Base-by-base conservation (phyloP, 2,797 vertebrate genomes). In the Microctenopoma stevenorrisi region DNA sequence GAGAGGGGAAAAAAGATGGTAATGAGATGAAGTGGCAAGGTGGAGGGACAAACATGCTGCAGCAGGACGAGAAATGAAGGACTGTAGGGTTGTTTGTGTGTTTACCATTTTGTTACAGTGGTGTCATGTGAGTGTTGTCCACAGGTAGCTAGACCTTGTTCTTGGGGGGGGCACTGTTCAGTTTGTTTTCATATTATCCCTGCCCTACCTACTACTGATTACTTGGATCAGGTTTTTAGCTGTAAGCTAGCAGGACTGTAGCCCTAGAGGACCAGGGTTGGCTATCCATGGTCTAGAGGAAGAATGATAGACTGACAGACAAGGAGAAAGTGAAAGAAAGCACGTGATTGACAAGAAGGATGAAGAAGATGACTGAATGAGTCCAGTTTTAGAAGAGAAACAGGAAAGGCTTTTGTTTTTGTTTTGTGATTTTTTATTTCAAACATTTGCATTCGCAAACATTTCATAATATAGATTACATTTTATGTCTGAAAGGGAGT, bases 11-110 rank as follows among this genome's bases (percentile, higher is more conserved):
- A 71, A 48, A 30, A 72, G 50, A 76, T 52, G 64, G 16, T 68
- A 72, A 84, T 71, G 74, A 76, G 64, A 68, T 74, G 67, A 64
- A 78, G 63, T 53, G 48, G 65, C 30, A 22, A 66, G 78, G 62
- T 22, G 61, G 18, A 68, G 54, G 26, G 49, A 40, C 16, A 4
- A 51, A 54, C 35, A 26, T 25, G 42, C 16, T 1, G 25, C 25
- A 30, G 25, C 33, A 59, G 53, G 13, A 52, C n/a, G 47, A 16
- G 28, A 52, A 37, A 28, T 5, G 14, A 28, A 48, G 26, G 2
- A 18, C 26, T 22, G 3, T 22, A 18, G 50, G 51, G 33, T 51
- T 28, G 57, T 43, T 22, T 28, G 52, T 43, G 10, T 63, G 4
- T 68, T 5, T 44, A 16, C 49, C 3, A 0, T 37, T 33, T 55